A percentile compares a stretch with the other conserved stretches of the same genome.
Evolutionary conservation across 2,113 vertebrate genomes (phyloP).

Genomic region (Silurus glanis): DNA sequence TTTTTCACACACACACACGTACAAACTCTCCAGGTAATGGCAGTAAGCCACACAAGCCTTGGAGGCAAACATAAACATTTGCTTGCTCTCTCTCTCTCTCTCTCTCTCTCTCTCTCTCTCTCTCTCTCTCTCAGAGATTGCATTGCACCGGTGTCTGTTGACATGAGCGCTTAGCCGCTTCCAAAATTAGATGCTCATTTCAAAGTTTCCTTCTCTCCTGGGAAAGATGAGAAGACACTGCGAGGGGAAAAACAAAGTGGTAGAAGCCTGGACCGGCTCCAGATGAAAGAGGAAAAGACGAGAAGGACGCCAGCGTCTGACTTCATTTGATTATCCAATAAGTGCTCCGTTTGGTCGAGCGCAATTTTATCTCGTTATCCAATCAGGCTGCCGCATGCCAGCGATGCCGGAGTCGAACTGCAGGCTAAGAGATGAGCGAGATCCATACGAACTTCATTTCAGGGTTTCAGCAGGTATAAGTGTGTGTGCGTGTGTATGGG

Average conservation of each 20-base stretch:
- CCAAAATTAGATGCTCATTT: conserved; percentile 48
- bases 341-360: conserved; percentile 38
- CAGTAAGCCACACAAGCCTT: conserved; percentile 26
- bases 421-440: conserved; percentile 57
- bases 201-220: conserved; percentile 52
- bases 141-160: conserved; percentile 45
- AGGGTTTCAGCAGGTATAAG: neutral
- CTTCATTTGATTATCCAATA: conserved; percentile 53
- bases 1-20: conserved; percentile 37
- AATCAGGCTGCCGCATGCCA: conserved; percentile 62
- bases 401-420: conserved; percentile 54
- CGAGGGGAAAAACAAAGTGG: conserved; percentile 33
- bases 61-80: conserved; percentile 24
- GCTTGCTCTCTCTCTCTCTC: neutral
- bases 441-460: neutral
- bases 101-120: too few species aligned
- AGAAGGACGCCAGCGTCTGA: conserved; percentile 62
- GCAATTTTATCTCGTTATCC: conserved; percentile 67
- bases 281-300: conserved; percentile 67
- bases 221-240: conserved; percentile 35
- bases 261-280: conserved; percentile 66
- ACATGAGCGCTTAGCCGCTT: conserved; percentile 43
- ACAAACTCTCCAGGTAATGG: conserved; percentile 32
- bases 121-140: conserved; percentile 39
- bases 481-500: neutral